phyloP scores from a whole-genome alignment of 2,797 vertebrate genomes.

The Thamnophis elegans region DNA sequence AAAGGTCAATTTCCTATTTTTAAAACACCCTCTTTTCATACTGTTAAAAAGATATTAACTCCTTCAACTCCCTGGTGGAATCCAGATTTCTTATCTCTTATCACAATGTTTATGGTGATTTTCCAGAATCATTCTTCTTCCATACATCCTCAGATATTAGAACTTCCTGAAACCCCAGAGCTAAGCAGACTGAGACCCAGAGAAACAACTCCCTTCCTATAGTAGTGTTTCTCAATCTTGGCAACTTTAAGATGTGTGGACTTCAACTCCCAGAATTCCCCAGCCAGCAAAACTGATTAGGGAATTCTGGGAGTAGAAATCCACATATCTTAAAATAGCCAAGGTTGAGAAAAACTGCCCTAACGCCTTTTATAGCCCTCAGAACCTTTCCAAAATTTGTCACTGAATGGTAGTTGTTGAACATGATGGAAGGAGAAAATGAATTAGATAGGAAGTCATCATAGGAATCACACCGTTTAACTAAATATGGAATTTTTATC shows the following conservation, averaged over 20 bases:
- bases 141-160: accelerated
- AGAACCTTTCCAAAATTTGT: not conserved
- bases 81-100: accelerated
- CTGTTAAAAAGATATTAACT: constrained; percentile 7
- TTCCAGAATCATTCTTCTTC: accelerated
- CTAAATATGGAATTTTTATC: too few species aligned
- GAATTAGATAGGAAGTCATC: not conserved
- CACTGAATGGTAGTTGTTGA: not conserved
- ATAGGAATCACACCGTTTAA: not conserved
- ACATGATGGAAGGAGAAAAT: not conserved
- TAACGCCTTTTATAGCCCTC: not conserved
- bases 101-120: not conserved
- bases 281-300: not conserved
- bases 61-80: not conserved
- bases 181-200: not conserved
- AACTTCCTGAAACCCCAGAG: not conserved
- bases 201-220: not conserved
- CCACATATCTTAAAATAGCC: not conserved
- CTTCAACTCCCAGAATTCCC: not conserved
- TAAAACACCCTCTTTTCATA: not conserved
- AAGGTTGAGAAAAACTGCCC: not conserved
- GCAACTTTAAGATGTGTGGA: not conserved
- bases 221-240: not conserved
- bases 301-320: not conserved
- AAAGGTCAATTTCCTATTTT: constrained; percentile 18